Conservation (phyloP, 2,797 vertebrate genomes). For the Typhlichthys eigenmanni region DNA sequence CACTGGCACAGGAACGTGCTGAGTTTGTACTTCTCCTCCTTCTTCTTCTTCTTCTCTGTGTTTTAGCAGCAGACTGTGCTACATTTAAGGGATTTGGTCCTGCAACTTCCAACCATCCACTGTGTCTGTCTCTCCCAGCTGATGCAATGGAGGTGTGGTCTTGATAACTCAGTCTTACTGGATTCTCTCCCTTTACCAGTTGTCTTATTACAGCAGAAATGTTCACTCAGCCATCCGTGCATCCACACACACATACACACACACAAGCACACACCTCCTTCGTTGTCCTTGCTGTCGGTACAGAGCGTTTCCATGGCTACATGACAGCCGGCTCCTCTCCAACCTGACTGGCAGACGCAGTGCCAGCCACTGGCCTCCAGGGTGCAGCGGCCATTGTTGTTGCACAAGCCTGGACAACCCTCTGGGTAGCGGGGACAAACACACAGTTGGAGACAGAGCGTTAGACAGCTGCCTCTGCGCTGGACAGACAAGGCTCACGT, state of each 20-base stretch:
- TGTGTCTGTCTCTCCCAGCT: too few species aligned
- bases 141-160: not conserved
- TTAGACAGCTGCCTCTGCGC: not conserved
- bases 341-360: slow-evolving; percentile 96
- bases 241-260: not conserved
- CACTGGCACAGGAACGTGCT: too few species aligned
- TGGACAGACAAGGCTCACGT: not conserved
- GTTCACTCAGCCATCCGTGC: not conserved
- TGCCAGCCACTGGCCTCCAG: slow-evolving; percentile 98
- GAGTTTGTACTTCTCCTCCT: too few species aligned
- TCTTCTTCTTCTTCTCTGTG: too few species aligned
- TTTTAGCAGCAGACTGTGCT: too few species aligned
- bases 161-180: not conserved
- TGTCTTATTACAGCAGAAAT: too few species aligned
- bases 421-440: slow-evolving; percentile 73
- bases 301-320: slow-evolving; percentile 99
- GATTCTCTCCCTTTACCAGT: too few species aligned
- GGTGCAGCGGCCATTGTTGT: slow-evolving; percentile 96
- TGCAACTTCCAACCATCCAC: not conserved
- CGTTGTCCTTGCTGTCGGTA: slow-evolving; percentile 95
- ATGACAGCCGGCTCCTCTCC: slow-evolving; percentile 94
- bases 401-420: slow-evolving; percentile 96
- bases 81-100: not conserved
- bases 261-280: slow-evolving; percentile 84
- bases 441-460: slow-evolving; percentile 18